Evolutionary conservation across 2,888 invertebrate genomes (phyloP).

Genomic region (Anoncus sp.): DNA sequence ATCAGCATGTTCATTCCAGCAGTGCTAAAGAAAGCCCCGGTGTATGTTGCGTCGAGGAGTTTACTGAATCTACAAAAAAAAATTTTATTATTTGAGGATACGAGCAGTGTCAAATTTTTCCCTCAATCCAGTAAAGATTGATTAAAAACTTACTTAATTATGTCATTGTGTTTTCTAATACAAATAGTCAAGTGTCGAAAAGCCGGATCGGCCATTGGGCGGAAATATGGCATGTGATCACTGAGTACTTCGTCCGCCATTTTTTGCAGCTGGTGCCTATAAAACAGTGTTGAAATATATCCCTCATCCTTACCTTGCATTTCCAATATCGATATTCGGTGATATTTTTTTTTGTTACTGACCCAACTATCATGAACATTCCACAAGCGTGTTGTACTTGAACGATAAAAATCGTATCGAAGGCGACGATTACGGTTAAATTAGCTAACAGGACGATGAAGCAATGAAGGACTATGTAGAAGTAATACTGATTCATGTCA

Average conservation of each 20-base stretch:
- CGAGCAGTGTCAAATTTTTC: background rate
- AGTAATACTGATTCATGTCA: constrained; percentile 44
- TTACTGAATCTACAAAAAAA: constrained; percentile 14
- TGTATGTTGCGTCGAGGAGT: constrained; percentile 27
- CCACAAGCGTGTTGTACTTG: constrained; percentile 52
- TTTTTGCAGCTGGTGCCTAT: constrained; percentile 20
- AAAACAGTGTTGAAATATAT: background rate
- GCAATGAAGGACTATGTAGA: constrained; percentile 42
- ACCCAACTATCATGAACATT: constrained; percentile 50
- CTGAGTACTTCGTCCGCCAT: constrained; percentile 5
- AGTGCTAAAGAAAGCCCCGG: constrained; percentile 17
- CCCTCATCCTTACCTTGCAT: background rate
- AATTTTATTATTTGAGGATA: background rate
- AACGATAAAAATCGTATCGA: constrained; percentile 48
- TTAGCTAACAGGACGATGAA: constrained; percentile 10
- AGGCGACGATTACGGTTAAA: constrained; percentile 33
- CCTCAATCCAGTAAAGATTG: background rate
- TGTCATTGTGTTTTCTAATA: constrained; percentile 30
- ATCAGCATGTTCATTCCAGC: constrained; percentile 30
- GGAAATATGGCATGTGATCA: background rate
- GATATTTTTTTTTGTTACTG: background rate
- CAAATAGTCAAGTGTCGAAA: constrained; percentile 16
- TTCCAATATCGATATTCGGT: background rate
- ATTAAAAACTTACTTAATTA: constrained; percentile 23
- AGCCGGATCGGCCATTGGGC: background rate